phyloP scores from a whole-genome alignment of 2,888 invertebrate species.

The Nematopogon swammerdamellus region DNA sequence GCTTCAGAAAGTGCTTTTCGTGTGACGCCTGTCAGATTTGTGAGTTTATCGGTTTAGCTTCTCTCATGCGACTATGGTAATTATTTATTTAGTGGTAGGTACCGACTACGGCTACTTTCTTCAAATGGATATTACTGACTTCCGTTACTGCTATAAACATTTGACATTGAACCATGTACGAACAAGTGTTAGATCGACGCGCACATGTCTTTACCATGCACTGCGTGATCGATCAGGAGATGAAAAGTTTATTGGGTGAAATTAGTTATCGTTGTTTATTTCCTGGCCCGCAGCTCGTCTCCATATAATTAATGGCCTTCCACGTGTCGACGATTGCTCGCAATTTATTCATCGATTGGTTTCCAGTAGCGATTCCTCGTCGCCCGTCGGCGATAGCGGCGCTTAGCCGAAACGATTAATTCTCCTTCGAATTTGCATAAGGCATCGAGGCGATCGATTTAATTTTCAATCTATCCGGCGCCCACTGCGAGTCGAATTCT shows the following conservation, averaged over 20 bases:
- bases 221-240: no score
- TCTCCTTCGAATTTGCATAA: constrained; percentile 44
- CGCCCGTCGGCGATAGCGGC: constrained; percentile 26
- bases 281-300: background rate
- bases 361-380: constrained; percentile 38
- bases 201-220: no score
- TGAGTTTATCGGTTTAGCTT: background rate
- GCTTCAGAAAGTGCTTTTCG: background rate
- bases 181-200: no score
- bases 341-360: constrained; percentile 50
- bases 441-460: constrained; percentile 24
- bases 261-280: background rate
- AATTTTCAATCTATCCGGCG: constrained; percentile 49
- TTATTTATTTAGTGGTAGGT: background rate
- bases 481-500: constrained; percentile 22
- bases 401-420: constrained; percentile 44
- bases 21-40: background rate
- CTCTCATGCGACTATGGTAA: background rate
- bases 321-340: constrained; percentile 30
- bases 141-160: no score
- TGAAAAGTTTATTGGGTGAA: no score
- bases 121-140: no score
- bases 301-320: background rate
- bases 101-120: background rate
- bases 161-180: no score